Conservation (phyloP, 2,113 vertebrate genomes). For the Phyllostomus hastatus region DNA sequence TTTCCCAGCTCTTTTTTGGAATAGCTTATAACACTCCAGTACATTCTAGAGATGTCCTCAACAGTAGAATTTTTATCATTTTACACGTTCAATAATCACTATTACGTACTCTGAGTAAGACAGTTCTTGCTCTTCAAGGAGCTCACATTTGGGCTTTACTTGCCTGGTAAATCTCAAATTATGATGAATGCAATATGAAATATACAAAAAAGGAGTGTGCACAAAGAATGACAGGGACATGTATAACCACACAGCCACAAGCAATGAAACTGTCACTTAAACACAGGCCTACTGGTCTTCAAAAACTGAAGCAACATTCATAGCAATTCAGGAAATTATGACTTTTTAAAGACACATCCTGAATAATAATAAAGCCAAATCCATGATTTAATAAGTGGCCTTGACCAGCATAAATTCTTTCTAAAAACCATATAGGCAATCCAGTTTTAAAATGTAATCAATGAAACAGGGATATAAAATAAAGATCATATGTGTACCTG, state of each 20-base stretch:
- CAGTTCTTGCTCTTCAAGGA: neutral
- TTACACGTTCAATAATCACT: neutral
- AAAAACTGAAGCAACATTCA: constrained; percentile 7
- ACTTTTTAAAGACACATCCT: neutral
- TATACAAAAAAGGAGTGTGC: neutral
- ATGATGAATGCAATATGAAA: neutral
- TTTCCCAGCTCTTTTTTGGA: neutral
- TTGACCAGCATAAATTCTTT: neutral
- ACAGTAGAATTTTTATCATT: neutral
- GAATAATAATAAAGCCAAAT: constrained; percentile 5
- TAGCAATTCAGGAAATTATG: neutral
- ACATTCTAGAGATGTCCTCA: neutral
- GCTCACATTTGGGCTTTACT: neutral
- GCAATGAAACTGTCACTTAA: neutral
- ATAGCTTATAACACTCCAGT: neutral
- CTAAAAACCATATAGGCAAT: constrained; percentile 7
- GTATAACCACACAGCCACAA: neutral
- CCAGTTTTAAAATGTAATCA: constrained; percentile 25
- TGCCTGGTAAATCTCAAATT: neutral
- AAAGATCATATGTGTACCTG: neutral
- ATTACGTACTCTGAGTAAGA: neutral
- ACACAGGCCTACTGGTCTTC: neutral
- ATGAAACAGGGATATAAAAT: neutral
- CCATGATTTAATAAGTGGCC: neutral
- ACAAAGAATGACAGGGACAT: neutral